These are phyloP conservation scores for Boulengeromyrus knoepffleri DNA, from an alignment of 2,113 vertebrate genomes.

Conservation along the genomic window DNA sequence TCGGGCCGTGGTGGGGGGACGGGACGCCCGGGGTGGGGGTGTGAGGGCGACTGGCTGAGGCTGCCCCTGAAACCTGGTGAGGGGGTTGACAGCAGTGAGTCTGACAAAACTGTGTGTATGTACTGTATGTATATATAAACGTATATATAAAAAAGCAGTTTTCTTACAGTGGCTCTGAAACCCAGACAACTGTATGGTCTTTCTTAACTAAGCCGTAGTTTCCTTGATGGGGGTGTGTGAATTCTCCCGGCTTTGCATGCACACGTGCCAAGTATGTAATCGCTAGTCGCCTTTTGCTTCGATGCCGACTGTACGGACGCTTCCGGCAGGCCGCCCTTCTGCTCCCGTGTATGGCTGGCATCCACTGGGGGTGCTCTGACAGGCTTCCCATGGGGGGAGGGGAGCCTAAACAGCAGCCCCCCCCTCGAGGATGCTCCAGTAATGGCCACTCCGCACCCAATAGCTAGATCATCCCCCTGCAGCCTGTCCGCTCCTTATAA, in stretches of 20 bases:
- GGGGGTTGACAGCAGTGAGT: conserved; percentile 52
- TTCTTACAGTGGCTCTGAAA: conserved; percentile 20
- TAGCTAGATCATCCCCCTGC: neutral
- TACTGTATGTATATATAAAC: conserved; percentile 46
- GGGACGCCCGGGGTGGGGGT: conserved; percentile 53
- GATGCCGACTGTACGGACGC: conserved; percentile 31
- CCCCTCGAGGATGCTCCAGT: neutral
- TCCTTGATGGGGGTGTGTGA: neutral
- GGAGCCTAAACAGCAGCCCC: neutral
- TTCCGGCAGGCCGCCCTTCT: conserved; percentile 14
- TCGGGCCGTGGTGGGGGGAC: conserved; percentile 46
- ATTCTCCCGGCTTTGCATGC: conserved; percentile 82
- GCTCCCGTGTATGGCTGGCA: neutral
- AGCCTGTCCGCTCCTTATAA: neutral
- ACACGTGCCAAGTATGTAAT: conserved; percentile 74
- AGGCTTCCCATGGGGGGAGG: neutral
- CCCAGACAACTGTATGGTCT: conserved; percentile 53
- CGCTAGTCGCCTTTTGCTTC: conserved; percentile 17
- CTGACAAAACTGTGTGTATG: conserved; percentile 60
- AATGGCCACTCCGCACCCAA: neutral
- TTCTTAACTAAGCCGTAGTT: neutral
- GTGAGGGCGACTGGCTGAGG: conserved; percentile 62
- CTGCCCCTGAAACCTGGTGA: conserved; percentile 71
- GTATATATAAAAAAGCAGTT: conserved; percentile 30
- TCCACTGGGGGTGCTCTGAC: neutral